A percentile compares a stretch with the other conserved stretches of the same genome.
These are phyloP conservation scores for Saguinus imperator DNA, from an alignment of 2,113 vertebrate species.

Conservation along the genomic window DNA sequence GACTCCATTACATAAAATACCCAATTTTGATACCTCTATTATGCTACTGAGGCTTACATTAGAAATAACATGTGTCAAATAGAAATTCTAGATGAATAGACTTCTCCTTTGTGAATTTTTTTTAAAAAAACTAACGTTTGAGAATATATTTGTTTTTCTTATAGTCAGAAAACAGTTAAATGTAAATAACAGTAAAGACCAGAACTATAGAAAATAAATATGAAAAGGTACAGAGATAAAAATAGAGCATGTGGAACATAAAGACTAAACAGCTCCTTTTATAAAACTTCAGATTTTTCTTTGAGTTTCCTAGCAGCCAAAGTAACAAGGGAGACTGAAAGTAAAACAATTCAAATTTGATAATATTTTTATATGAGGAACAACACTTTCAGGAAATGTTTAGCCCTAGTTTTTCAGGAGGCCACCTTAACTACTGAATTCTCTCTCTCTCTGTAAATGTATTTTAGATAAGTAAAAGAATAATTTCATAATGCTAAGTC, in stretches of 20 bases:
- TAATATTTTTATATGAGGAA: background rate
- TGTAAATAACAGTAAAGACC: background rate
- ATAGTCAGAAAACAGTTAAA: background rate
- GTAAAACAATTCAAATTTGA: background rate
- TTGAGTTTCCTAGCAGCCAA: constrained; percentile 17
- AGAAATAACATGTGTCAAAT: constrained; percentile 2
- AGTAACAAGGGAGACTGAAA: background rate
- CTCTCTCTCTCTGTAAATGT: background rate
- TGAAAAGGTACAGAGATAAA: background rate
- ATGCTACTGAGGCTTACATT: background rate
- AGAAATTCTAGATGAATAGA: background rate
- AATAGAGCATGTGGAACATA: background rate
- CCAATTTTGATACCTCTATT: background rate
- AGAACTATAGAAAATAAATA: constrained; percentile 7
- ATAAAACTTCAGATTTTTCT: background rate
- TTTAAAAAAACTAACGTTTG: constrained; percentile 23
- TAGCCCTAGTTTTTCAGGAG: background rate
- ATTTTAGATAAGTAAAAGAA: background rate
- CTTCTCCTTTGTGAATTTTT: constrained; percentile 31
- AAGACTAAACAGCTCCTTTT: background rate
- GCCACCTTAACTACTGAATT: background rate
- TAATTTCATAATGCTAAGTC: background rate
- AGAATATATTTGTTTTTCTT: constrained; percentile 15
- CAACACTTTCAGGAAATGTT: background rate
- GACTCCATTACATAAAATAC: background rate